Base-by-base conservation (phyloP, 2,888 invertebrate species). In the Dolichomitus sp. region DNA sequence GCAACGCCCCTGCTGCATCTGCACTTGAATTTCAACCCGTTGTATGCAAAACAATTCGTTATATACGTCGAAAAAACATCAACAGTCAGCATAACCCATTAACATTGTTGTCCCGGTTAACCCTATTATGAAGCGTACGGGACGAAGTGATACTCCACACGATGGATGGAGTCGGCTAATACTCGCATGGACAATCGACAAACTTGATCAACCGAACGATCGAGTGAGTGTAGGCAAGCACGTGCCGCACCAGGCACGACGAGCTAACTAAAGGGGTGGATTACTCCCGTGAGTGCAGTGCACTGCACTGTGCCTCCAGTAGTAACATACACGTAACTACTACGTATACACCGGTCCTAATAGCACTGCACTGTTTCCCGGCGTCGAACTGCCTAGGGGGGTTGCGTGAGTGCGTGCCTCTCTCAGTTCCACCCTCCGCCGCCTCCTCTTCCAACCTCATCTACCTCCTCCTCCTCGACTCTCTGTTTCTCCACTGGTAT, bases 231-330 rank as follows among this genome's bases (percentile, higher is more conserved):
- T 57, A 30, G 70, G 70, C 23, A 57, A 81, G 69, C 81, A 81
- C 77, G 77, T 81, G 81, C 81, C 68, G 72, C 68, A 68, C 69
- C 77, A 81, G 68, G 66, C 81, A 69, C 77, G 72, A 73, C 81
- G 72, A 68, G 72, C 72, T 57, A 77, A 77, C 77, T 81, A 69
- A 81, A 81, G 77, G 68, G 81, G 81, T 81, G 77, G 81, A 77
- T 81, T 81, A 77, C 68, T 69, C 81, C 69, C 68, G 81, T 73
- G 77, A 81, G 81, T 77, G 80, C 70, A 70, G 48, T 40, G 45
- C 77, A 45, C 40, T 65, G 50, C 54, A 52, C 40, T 59, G 66
- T 68, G 73, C 33, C 59, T 27, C 72, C 42, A 30, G 59, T 68
- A 27, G 59, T 59, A 48, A 30, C 65, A n/a, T 65, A 48, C 12